Conservation (phyloP, 2,888 invertebrate genomes). For the Lepidochrysops patricia region DNA sequence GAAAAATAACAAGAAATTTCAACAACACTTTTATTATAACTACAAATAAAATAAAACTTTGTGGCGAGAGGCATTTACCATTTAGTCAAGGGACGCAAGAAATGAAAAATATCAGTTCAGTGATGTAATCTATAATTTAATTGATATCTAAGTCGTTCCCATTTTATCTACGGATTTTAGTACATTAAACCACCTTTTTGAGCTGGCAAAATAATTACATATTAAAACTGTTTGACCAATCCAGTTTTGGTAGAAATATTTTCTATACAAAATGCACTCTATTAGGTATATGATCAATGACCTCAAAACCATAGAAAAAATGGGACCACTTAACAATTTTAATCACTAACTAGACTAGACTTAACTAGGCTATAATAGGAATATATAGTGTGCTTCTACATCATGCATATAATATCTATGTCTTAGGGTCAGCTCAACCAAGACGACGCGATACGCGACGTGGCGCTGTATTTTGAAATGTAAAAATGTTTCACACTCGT, state of each 20-base stretch:
- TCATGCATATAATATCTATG: not conserved
- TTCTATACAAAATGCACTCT: no score
- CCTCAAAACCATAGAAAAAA: not conserved
- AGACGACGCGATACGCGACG: no score
- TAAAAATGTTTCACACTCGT: not conserved
- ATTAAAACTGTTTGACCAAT: no score
- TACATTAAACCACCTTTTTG: no score
- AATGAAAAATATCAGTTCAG: not conserved
- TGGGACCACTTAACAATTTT: not conserved
- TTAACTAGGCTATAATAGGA: not conserved
- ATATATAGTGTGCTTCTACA: not conserved
- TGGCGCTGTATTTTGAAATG: not conserved
- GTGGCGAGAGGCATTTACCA: constrained; percentile 34
- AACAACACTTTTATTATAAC: constrained; percentile 55
- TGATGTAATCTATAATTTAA: not conserved
- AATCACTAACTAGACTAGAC: not conserved
- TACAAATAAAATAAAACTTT: constrained; percentile 38
- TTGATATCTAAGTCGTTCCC: not conserved
- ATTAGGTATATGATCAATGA: not conserved
- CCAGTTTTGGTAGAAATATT: no score
- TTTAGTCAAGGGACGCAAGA: not conserved
- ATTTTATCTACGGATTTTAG: not conserved
- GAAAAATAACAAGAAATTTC: not conserved
- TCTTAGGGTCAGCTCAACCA: not conserved
- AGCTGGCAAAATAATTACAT: no score